Conservation (phyloP, 1,140 invertebrate species). For the Tetramorium alpestre region DNA sequence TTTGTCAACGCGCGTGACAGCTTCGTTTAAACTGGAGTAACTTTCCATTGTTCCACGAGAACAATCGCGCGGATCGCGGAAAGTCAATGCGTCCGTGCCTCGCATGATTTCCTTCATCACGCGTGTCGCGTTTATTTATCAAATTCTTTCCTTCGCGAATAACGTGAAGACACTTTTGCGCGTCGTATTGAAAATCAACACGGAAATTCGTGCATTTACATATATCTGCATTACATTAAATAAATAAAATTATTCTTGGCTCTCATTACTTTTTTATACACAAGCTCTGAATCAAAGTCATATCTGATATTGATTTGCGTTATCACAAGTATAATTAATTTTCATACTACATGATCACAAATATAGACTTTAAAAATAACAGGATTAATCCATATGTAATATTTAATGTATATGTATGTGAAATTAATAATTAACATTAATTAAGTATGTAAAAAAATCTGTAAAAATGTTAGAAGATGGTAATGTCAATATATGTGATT, state of each 20-base stretch:
- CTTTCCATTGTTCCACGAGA: constrained; percentile 69
- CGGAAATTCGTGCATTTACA: background rate
- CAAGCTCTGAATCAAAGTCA: background rate
- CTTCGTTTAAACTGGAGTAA: constrained; percentile 73
- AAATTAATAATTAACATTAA: background rate
- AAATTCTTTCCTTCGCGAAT: constrained; percentile 11
- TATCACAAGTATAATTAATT: background rate
- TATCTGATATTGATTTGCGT: background rate
- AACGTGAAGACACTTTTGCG: background rate
- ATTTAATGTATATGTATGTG: background rate
- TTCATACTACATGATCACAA: background rate
- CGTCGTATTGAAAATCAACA: background rate
- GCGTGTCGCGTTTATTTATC: constrained; percentile 17
- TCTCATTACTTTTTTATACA: background rate
- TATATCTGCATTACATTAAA: background rate
- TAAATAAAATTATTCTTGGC: background rate
- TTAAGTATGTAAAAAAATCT: background rate
- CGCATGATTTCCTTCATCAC: constrained; percentile 36
- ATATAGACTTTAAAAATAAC: background rate
- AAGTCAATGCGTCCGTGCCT: constrained; percentile 18
- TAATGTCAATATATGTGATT: background rate
- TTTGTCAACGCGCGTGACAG: constrained; percentile 70
- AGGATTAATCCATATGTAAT: background rate
- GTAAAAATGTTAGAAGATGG: background rate
- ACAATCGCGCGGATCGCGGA: constrained; percentile 65